These are phyloP conservation scores for Lates japonicus DNA, from an alignment of 2,797 vertebrate species.

Conservation along the genomic window DNA sequence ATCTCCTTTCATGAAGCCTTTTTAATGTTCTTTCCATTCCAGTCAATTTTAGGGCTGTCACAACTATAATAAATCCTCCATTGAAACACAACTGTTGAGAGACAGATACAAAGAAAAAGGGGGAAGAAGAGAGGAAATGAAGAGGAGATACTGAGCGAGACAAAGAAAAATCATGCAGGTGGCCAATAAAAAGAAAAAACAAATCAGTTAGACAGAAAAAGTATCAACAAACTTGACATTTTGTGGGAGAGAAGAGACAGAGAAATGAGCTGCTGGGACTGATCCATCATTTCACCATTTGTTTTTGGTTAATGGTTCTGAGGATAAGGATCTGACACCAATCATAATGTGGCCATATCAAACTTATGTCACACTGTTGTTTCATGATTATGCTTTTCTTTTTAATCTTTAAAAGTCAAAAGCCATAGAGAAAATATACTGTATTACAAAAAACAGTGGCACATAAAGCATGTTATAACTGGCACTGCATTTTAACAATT, in stretches of 20 bases:
- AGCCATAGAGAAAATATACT: not conserved
- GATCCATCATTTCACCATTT: constrained; percentile 10
- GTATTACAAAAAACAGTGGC: not conserved
- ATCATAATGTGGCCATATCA: not conserved
- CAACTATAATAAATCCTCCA: constrained; percentile 58
- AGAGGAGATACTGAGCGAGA: constrained; percentile 21
- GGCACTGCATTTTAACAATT: not conserved
- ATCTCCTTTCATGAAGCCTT: constrained; percentile 44
- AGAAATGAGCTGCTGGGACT: not conserved
- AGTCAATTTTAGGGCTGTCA: constrained; percentile 65
- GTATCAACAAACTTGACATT: constrained; percentile 15
- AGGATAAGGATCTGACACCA: not conserved
- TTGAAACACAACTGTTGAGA: constrained; percentile 33
- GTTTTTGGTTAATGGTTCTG: not conserved
- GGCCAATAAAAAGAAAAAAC: constrained; percentile 4
- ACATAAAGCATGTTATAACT: not conserved
- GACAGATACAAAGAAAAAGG: constrained; percentile 8
- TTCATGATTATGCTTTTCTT: not conserved
- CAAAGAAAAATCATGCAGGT: constrained; percentile 3
- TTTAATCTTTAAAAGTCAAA: constrained; percentile 8
- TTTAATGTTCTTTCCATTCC: constrained; percentile 67
- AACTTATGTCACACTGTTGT: not conserved
- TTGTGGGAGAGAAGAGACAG: not conserved
- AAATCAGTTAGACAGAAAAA: not conserved
- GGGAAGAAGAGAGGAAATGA: constrained; percentile 24